Evolutionary conservation across 2,113 vertebrate genomes (phyloP).

Genomic region (Urocynchramus pylzowi): DNA sequence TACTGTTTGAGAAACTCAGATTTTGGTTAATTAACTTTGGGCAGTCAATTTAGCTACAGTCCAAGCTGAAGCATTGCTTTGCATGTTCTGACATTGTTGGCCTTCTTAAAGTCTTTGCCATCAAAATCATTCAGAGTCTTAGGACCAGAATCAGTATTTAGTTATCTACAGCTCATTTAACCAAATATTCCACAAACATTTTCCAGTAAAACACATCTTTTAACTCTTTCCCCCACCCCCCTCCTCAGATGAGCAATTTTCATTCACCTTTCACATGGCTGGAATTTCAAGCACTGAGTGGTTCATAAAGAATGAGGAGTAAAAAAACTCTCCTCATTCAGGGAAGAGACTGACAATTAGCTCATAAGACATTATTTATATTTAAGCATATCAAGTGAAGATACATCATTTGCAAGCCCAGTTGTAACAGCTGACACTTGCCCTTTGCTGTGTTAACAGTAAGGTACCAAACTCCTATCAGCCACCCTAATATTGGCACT

Average conservation of each 20-base stretch:
- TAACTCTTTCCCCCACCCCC: fast-evolving
- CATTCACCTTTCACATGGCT: not conserved
- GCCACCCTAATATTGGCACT: not conserved
- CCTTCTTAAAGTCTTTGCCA: not conserved
- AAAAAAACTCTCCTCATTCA: not conserved
- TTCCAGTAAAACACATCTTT: not conserved
- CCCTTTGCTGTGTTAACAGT: not conserved
- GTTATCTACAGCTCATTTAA: not conserved
- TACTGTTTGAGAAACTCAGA: not conserved
- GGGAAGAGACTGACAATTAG: not conserved
- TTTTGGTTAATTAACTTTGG: not conserved
- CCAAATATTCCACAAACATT: not conserved
- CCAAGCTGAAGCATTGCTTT: not conserved
- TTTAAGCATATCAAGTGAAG: not conserved
- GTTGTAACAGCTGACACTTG: not conserved
- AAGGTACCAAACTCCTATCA: fast-evolving
- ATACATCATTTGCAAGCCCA: not conserved
- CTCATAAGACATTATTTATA: not conserved
- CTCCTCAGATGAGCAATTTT: not conserved
- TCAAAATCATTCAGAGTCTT: not conserved
- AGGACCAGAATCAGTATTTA: not conserved
- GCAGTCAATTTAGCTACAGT: not conserved
- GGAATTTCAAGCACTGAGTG: not conserved
- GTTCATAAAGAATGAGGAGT: not conserved
- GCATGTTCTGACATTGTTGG: not conserved